These are phyloP conservation scores for Philaenus spumarius DNA, from an alignment of 1,140 invertebrate species.

Conservation along the genomic window DNA sequence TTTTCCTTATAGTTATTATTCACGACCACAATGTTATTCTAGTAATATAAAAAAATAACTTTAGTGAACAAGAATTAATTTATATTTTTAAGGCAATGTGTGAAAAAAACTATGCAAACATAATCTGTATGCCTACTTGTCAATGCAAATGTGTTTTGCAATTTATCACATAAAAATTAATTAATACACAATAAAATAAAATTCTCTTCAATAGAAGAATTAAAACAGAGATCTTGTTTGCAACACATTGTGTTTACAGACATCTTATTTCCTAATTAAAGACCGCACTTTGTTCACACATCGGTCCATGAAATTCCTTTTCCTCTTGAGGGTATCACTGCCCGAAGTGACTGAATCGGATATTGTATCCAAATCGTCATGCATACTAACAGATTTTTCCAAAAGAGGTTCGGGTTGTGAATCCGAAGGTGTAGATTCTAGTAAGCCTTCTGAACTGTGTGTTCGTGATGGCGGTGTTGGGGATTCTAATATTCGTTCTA, in stretches of 20 bases:
- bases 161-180: no score
- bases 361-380: constrained; percentile 20
- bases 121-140: no score
- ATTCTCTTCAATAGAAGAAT: no score
- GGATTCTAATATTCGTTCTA: constrained; percentile 4
- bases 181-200: no score
- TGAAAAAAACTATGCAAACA: no score
- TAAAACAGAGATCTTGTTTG: no score
- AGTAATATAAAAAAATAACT: no score
- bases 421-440: constrained; percentile 27
- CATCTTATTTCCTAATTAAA: constrained; percentile 51
- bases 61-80: no score
- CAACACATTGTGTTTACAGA: neutral
- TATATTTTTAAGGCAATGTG: no score
- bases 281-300: constrained; percentile 69
- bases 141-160: no score
- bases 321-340: constrained; percentile 18
- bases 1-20: no score
- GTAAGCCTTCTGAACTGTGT: constrained; percentile 38
- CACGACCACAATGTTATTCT: no score
- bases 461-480: constrained; percentile 30
- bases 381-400: constrained; percentile 22
- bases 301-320: constrained; percentile 65
- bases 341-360: constrained; percentile 16
- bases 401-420: constrained; percentile 42